Percentiles rank a stretch among this genome's conserved stretches.
Evolutionary conservation across 2,797 vertebrate species (phyloP).

Genomic region (Neomorphus geoffroyi): DNA sequence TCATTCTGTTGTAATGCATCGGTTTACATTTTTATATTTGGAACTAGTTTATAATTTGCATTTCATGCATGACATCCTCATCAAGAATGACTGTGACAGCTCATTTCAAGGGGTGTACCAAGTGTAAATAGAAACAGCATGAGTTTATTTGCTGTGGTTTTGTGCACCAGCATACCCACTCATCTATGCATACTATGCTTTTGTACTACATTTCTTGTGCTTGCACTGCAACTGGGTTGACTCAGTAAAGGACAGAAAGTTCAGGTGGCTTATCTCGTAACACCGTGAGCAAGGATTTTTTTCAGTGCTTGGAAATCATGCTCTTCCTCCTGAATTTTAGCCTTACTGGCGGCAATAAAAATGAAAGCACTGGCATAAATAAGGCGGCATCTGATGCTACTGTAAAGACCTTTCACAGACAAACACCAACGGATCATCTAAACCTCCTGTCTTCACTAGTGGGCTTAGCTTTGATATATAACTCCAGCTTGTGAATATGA

Average conservation of each 20-base stretch:
- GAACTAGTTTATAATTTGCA: slow-evolving; percentile 25
- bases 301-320: not conserved
- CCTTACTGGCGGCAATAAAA: not conserved
- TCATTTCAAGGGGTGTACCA: not conserved
- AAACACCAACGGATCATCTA: not conserved
- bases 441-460: not conserved
- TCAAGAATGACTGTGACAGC: not conserved
- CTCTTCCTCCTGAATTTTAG: not conserved
- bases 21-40: slow-evolving; percentile 6
- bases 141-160: not conserved
- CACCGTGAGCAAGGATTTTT: not conserved
- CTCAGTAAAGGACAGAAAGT: not conserved
- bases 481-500: not conserved
- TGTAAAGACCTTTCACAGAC: not conserved
- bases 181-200: not conserved
- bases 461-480: not conserved
- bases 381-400: not conserved
- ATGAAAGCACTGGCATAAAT: not conserved
- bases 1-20: not conserved
- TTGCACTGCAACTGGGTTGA: not conserved
- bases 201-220: not conserved
- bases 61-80: slow-evolving; percentile 24
- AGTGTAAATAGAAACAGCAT: not conserved
- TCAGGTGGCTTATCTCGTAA: not conserved
- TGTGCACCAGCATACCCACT: not conserved